Evolutionary conservation across 2,888 invertebrate species (phyloP).

Genomic region (Torymus aiolomorphi): DNA sequence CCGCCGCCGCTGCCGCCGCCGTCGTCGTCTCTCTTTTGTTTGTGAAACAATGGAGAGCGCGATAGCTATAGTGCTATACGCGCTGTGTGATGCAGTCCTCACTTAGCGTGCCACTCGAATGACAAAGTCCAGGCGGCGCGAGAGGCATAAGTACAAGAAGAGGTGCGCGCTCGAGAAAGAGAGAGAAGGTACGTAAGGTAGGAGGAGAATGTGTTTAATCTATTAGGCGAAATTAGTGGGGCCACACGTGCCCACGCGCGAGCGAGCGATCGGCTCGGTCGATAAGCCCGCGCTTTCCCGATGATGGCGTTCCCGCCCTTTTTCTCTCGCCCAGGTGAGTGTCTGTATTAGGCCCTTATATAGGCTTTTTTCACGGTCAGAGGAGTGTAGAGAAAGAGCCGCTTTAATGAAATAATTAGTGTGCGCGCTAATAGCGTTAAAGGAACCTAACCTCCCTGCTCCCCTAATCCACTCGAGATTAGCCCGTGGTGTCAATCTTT

Average conservation of each 20-base stretch:
- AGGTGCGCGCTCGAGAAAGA: conserved; percentile 9
- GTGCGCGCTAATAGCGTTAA: conserved; percentile 28
- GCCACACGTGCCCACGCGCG: background rate
- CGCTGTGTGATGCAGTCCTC: conserved; percentile 59
- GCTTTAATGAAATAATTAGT: conserved; percentile 43
- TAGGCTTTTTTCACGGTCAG: background rate
- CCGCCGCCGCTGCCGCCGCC: conserved; percentile 60
- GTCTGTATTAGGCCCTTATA: no score
- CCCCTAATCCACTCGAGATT: background rate
- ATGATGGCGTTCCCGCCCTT: background rate
- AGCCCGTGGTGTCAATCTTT: conserved; percentile 8
- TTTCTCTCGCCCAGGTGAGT: background rate
- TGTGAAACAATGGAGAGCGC: conserved; percentile 73
- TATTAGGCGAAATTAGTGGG: conserved; percentile 72
- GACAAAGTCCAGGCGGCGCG: conserved; percentile 65
- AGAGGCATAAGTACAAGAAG: conserved; percentile 3
- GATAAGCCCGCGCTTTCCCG: background rate
- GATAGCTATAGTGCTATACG: conserved; percentile 18
- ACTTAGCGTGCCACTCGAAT: conserved; percentile 72
- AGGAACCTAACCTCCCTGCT: conserved; percentile 22
- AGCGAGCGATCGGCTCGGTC: conserved; percentile 14
- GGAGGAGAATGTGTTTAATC: conserved; percentile 66
- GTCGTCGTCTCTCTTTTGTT: conserved; percentile 69
- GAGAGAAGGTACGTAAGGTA: background rate
- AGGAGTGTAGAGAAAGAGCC: background rate